Evolutionary conservation across 2,888 invertebrate genomes (phyloP), one percentile per base, ranked within the genome.

Genomic region (Marasmarcha lunaedactyla): DNA sequence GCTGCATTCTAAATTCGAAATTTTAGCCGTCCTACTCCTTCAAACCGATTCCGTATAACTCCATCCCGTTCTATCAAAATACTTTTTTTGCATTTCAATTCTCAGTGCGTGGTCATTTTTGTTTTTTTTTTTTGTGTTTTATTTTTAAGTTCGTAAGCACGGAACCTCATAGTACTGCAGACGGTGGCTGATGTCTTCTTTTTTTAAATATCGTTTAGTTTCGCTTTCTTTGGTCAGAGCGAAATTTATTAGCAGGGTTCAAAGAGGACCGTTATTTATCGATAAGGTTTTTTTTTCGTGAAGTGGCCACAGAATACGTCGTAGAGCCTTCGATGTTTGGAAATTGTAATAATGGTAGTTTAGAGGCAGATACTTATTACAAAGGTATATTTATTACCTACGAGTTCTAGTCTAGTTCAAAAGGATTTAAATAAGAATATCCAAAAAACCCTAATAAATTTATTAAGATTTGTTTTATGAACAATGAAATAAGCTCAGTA

Each of bases 41-140:
- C 69, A 53, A 51, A 54, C 49, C 52, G 49, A 41, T 41, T 47
- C 45, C 46, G 30, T 52, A 60, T 67, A 52, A 47, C 41, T 43
- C 59, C 52, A 53, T 79, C 74, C 65, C 73, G 53, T 52, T 79
- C 66, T 49, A 51, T 58, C 63, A 58, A 65, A 70, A 20, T 20
- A 20, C 60, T 77, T 79, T 71, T 79, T 78, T 78, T 79, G 74
- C 77, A 77, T 79, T 81, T 79, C 73, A 67, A 79, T 79, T 79
- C 76, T 57, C 65, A 71, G 61, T 72, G 77, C 79, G 74, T 71
- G 68, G 71, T 68, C 70, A 71, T 71, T 77, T 78, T 76, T 65
- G 71, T 71, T 59, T 65, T 72, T 74, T 78, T 70, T 76, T 71
- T 63, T 36, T 39, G 25, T 33, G 12, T 30, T 14, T 35, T 11